These are phyloP conservation scores for Eueides isabella DNA, from an alignment of 1,140 invertebrate species.

Conservation along the genomic window DNA sequence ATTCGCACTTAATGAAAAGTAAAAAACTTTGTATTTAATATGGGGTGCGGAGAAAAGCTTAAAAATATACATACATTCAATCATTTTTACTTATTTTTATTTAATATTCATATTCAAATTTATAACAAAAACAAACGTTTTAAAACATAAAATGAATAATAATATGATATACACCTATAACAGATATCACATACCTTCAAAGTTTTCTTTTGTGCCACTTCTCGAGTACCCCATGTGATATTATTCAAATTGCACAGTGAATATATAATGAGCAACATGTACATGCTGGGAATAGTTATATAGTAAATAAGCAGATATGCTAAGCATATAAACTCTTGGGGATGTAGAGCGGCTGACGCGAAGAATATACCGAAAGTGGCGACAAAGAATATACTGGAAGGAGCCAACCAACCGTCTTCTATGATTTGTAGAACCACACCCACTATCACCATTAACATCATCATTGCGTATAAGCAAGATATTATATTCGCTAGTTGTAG, in stretches of 20 bases:
- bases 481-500: slow-evolving; percentile 95
- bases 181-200: slow-evolving; percentile 87
- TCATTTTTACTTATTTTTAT: no score
- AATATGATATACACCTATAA: background rate
- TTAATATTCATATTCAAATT: no score
- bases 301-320: slow-evolving; percentile 93
- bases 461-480: slow-evolving; percentile 94
- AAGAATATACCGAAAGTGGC: slow-evolving; percentile 82
- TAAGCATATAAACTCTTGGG: slow-evolving; percentile 91
- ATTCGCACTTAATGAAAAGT: no score
- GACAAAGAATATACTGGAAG: slow-evolving; percentile 90
- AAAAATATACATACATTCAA: no score
- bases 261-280: slow-evolving; percentile 95
- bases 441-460: slow-evolving; percentile 97
- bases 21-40: no score
- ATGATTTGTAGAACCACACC: slow-evolving; percentile 92
- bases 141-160: background rate
- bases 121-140: no score
- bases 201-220: slow-evolving; percentile 85
- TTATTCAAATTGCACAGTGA: slow-evolving; percentile 95
- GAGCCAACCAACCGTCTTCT: slow-evolving; percentile 90
- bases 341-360: slow-evolving; percentile 88
- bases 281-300: slow-evolving; percentile 96
- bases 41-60: no score
- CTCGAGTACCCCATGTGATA: slow-evolving; percentile 95